These are phyloP conservation scores for Iphiclides podalirius DNA, from an alignment of 2,888 invertebrate species.

Conservation along the genomic window DNA sequence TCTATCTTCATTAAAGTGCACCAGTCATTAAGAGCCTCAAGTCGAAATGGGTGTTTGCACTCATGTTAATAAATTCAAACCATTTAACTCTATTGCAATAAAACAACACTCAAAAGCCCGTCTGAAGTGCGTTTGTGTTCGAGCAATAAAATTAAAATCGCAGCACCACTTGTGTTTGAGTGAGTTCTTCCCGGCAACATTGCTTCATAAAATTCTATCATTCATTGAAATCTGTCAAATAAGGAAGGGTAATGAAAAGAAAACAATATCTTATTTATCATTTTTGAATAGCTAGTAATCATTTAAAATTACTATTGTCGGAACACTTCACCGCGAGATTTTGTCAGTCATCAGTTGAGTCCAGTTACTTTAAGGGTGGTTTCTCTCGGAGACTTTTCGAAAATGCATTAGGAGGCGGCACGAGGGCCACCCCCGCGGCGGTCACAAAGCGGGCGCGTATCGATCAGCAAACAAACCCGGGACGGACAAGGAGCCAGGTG, in stretches of 20 bases:
- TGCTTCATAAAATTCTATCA: too few relatives aligned
- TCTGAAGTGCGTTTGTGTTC: not conserved
- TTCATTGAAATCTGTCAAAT: too few relatives aligned
- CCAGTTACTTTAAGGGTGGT: too few relatives aligned
- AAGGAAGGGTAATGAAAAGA: too few relatives aligned
- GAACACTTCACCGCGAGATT: too few relatives aligned
- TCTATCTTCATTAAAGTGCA: not conserved
- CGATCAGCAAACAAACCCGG: constrained; percentile 60
- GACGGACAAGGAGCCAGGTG: constrained; percentile 63
- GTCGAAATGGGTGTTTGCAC: not conserved
- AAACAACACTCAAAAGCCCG: not conserved
- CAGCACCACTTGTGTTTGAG: not conserved
- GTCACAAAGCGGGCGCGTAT: constrained; percentile 40
- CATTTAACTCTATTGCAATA: constrained; percentile 2
- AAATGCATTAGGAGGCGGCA: constrained; percentile 30
- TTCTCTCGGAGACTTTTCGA: too few relatives aligned
- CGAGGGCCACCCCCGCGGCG: constrained; percentile 19
- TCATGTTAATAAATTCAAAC: constrained; percentile 4
- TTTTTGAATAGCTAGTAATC: too few relatives aligned
- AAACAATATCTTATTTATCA: too few relatives aligned
- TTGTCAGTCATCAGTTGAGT: too few relatives aligned
- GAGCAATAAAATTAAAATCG: not conserved
- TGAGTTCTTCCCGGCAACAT: too few relatives aligned
- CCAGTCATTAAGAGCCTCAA: not conserved
- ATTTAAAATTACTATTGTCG: too few relatives aligned